Conservation (phyloP, 2,888 invertebrate species). For the Stenichneumon culpator region DNA sequence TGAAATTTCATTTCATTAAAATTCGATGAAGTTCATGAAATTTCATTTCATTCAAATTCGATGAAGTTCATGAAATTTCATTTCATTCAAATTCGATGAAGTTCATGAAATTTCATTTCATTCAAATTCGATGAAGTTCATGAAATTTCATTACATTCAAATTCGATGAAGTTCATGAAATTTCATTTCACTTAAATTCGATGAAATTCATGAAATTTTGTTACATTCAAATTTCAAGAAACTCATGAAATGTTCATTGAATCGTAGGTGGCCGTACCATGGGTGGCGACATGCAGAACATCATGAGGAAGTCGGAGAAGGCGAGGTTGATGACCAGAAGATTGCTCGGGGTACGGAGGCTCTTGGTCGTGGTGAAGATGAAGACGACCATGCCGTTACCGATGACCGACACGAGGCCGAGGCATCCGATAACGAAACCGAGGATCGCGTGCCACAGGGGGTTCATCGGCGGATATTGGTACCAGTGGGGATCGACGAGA, state of each 20-base stretch:
- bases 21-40: too few species aligned
- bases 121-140: too few species aligned
- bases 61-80: too few species aligned
- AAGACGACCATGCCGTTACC: conserved; percentile 92
- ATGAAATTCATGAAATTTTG: not conserved
- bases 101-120: too few species aligned
- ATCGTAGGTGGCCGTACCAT: conserved; percentile 86
- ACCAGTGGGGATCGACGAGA: conserved; percentile 93
- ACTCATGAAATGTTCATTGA: not conserved
- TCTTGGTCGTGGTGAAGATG: conserved; percentile 91
- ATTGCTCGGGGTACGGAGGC: conserved; percentile 95
- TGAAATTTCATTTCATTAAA: too few species aligned
- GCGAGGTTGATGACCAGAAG: conserved; percentile 96
- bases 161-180: too few species aligned
- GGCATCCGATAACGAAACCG: conserved; percentile 91
- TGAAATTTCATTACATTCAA: too few species aligned
- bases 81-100: too few species aligned
- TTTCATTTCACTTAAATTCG: too few species aligned
- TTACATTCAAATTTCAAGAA: not conserved
- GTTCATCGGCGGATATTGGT: conserved; percentile 95
- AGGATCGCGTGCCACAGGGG: conserved; percentile 94
- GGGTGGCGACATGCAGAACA: conserved; percentile 93
- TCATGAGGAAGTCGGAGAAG: conserved; percentile 96
- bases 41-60: too few species aligned
- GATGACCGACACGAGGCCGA: conserved; percentile 90